Conservation (phyloP, 2,797 vertebrate species). For the Strix occidentalis region DNA sequence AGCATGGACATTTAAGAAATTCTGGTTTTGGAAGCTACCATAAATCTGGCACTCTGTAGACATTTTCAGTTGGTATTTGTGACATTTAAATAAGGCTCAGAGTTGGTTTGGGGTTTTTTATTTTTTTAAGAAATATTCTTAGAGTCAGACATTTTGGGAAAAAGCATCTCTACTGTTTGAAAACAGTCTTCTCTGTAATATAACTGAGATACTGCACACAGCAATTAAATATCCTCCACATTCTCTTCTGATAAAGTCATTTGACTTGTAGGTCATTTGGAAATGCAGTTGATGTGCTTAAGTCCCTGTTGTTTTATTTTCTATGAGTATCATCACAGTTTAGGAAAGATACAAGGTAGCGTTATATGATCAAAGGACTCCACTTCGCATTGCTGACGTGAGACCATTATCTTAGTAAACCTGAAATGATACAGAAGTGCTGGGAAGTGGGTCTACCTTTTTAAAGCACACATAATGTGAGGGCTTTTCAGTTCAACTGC, state of each 20-base stretch:
- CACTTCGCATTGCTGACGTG: not conserved
- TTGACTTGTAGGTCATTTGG: not conserved
- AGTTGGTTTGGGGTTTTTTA: not conserved
- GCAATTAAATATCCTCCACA: not conserved
- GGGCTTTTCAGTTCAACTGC: not conserved
- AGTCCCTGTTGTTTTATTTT: not conserved
- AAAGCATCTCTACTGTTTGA: not conserved
- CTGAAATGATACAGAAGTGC: not conserved
- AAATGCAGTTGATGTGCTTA: not conserved
- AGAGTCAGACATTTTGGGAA: not conserved
- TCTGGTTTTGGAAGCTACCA: not conserved
- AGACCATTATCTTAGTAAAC: not conserved
- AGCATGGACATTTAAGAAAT: not conserved
- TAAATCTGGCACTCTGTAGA: not conserved
- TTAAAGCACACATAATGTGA: not conserved
- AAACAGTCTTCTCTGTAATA: not conserved
- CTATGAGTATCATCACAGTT: not conserved
- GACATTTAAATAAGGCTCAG: slow-evolving; percentile 24
- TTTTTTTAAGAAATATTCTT: slow-evolving; percentile 12
- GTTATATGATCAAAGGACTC: not conserved
- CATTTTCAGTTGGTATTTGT: not conserved
- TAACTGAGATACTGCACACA: not conserved
- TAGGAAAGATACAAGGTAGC: not conserved
- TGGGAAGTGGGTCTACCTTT: not conserved
- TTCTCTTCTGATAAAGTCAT: not conserved